Base-by-base conservation (phyloP, 2,888 invertebrate species). In the Frankliniella intonsa region DNA sequence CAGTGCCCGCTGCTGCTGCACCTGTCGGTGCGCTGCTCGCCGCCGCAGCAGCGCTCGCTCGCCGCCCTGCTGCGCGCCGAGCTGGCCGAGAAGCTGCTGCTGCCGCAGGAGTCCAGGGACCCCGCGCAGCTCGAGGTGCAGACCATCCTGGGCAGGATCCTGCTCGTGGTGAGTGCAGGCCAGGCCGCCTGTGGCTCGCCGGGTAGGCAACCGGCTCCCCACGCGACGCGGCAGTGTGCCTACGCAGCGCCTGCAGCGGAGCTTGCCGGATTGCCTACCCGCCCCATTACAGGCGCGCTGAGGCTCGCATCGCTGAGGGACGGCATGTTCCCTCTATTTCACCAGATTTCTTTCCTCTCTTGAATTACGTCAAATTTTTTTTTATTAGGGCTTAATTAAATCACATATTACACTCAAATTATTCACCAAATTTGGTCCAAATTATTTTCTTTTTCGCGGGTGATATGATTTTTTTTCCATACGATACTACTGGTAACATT, bases 1-100 rank as follows among this genome's bases (percentile, higher is more conserved):
- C 69, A 76, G 69, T 76, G 69, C 69, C 69, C 69, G 69, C 69
- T 76, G 69, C 69, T 76, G 69, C 69, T 76, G 69, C 69, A 76
- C 25, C 69, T 76, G 69, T 76, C 69, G 10, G 69, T 76, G 25
- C 69, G 69, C 22, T 76, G 69, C 69, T 76, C 69, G 8, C 22
- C 25, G 22, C 69, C 69, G 8, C 69, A 76, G 69, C 69, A 76
- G 69, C 69, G 69, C 22, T 76, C 69, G 22, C 69, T 76, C 22
- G 69, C 69, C 11, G 12, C 69, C 22, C 69, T 76, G 25, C 69
- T 76, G 22, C 69, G 25, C 11, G 25, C 69, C 22, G 69, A 76
- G 69, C 69, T 76, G 11, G 69, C 25, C 69, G 22, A n/a, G 22
- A 76, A 76, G 69, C 69, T 76, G 25, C 22, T 76, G 22, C 69